A percentile compares a stretch with the other conserved stretches of the same genome.
Evolutionary conservation across 2,888 invertebrate species (phyloP).

Genomic region (Synanthedon myopaeformis): DNA sequence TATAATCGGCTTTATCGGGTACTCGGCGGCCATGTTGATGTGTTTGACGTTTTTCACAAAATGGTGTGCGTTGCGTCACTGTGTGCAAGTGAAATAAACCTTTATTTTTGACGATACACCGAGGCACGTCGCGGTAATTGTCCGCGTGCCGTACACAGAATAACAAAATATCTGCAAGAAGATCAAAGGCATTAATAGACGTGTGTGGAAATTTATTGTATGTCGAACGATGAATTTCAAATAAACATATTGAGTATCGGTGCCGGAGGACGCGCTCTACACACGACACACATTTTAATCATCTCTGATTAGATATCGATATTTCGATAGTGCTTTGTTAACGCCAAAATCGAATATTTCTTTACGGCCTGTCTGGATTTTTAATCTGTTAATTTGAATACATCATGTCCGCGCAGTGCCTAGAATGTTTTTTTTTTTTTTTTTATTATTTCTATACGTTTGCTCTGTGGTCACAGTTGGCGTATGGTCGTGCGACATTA

Average conservation of each 20-base stretch:
- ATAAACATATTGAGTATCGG: conserved; percentile 33
- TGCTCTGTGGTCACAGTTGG: neutral
- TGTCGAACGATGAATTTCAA: conserved; percentile 43
- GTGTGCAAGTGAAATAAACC: conserved; percentile 10
- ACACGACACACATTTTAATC: conserved; percentile 40
- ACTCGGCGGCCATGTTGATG: conserved; percentile 26
- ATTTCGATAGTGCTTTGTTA: conserved; percentile 31
- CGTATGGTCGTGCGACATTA: neutral
- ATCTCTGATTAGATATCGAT: conserved; percentile 26
- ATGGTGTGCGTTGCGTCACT: conserved; percentile 7
- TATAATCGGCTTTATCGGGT: conserved; percentile 15
- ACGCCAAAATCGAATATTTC: conserved; percentile 14
- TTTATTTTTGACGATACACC: conserved; percentile 50
- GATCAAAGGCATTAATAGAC: conserved; percentile 66
- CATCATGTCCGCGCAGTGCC: too few relatives aligned
- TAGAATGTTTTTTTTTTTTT: neutral
- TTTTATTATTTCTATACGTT: neutral
- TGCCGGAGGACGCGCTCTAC: conserved; percentile 20
- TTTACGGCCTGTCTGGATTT: conserved; percentile 4
- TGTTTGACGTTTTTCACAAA: conserved; percentile 17
- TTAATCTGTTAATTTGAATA: neutral
- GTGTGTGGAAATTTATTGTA: conserved; percentile 63
- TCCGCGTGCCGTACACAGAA: conserved; percentile 47
- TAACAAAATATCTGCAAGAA: conserved; percentile 54
- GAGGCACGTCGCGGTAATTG: conserved; percentile 61